Evolutionary conservation across 2,888 invertebrate genomes (phyloP), one percentile per base, ranked within the genome.

Genomic region (Ryuthela nishihirai): DNA sequence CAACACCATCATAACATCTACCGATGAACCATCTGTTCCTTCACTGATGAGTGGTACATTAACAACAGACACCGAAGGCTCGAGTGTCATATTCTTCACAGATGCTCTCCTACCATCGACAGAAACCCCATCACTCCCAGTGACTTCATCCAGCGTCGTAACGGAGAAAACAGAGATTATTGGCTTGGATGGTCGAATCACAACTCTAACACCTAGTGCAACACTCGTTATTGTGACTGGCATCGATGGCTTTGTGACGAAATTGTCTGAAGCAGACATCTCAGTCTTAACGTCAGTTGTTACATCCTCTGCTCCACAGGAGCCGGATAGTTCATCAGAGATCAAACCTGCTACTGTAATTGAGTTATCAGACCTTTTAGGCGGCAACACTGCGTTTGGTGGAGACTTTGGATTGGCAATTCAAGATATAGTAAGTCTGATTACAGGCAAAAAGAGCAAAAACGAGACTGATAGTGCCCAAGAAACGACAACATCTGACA

Each of bases 351-450:
- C 67, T 12, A 53, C 65, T 12, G 65, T 68, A 3, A 67, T 68
- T 23, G 67, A 68, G 35, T 50, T 68, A 42, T 65, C 66, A n/a
- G 68, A 68, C 50, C 45, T 68, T 21, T 44, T 68, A 7, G 49
- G 55, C 12, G 66, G 65, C 9, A 64, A 64, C 35, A 59, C 64
- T n/a, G 67, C 64, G 42, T 49, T 67, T 12, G 66, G 65, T 18
- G 67, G 67, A 4, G 65, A 67, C 39, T 53, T 68, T 17, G 67
- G 67, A 5, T 62, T 63, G 36, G 64, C 68, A 3, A 67, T 68
- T 18, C 65, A 67, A 39, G 68, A 66, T 29, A 68, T 68, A 38
- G 67, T 68, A n/a, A 64, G 68, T 32, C 54, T 65, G 9, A 53
- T 68, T 17, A 64, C 62, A 7, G 58, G 54, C 3, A 62, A 62